These are phyloP conservation scores for Anguilla megastoma DNA, from an alignment of 2,797 vertebrate genomes.

Conservation along the genomic window DNA sequence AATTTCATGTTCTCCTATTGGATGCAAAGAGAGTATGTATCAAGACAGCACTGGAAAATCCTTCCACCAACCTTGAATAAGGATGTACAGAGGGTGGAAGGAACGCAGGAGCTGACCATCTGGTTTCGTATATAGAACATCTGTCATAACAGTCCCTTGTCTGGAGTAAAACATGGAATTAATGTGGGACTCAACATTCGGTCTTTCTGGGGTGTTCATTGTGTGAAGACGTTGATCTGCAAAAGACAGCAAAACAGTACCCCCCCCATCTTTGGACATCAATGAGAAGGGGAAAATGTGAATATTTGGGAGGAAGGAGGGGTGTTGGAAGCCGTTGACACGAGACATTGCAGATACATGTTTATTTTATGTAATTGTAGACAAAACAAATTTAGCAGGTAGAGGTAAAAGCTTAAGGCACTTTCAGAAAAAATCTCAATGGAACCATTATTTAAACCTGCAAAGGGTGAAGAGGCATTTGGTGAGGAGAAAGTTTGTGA, in stretches of 20 bases:
- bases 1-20: constrained; percentile 68
- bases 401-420: not conserved
- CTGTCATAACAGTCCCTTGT: not conserved
- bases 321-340: not conserved
- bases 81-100: not conserved
- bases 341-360: not conserved
- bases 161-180: not conserved
- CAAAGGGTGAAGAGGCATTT: not conserved
- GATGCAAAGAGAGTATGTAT: constrained; percentile 57
- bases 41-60: not conserved
- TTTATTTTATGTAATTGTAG: not conserved
- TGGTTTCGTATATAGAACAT: not conserved
- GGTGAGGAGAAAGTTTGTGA: not conserved
- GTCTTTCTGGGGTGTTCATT: not conserved
- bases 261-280: not conserved
- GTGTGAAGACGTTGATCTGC: not conserved
- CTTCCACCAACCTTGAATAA: not conserved
- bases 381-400: not conserved
- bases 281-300: not conserved
- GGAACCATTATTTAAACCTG: not conserved
- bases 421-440: not conserved
- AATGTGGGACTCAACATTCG: not conserved
- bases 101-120: not conserved
- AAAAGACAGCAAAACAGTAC: not conserved
- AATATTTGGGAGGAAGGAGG: not conserved